Evolutionary conservation across 2,113 vertebrate genomes (phyloP).

Genomic region (Piaya cayana): DNA sequence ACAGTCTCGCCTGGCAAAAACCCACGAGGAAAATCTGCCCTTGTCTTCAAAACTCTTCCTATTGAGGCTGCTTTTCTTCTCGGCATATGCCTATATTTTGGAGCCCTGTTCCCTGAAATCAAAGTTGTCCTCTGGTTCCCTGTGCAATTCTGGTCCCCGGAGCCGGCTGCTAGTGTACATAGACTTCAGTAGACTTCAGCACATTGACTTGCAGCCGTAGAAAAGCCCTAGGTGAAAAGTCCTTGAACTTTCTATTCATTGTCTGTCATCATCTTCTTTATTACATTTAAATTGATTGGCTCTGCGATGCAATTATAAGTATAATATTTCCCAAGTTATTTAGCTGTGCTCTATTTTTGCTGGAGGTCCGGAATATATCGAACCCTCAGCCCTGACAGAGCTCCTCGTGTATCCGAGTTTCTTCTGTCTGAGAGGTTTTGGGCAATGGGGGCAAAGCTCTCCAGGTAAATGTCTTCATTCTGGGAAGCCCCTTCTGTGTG

Average conservation of each 20-base stretch:
- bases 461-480: neutral
- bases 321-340: slow-evolving; percentile 44
- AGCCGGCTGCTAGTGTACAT: neutral
- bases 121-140: neutral
- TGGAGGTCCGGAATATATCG: neutral
- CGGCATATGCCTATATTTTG: neutral
- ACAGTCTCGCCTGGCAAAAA: slow-evolving; percentile 1
- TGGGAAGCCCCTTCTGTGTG: neutral
- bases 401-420: neutral
- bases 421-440: neutral
- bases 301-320: slow-evolving; percentile 35
- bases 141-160: neutral
- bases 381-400: neutral
- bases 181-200: neutral
- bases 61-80: neutral
- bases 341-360: slow-evolving; percentile 42
- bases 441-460: neutral
- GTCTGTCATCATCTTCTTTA: slow-evolving; percentile 37
- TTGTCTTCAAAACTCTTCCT: neutral
- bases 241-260: slow-evolving; percentile 62
- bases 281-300: slow-evolving; percentile 60
- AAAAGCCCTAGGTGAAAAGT: slow-evolving; percentile 56
- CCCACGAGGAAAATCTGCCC: slow-evolving; percentile 1
- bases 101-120: neutral
- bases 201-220: neutral